Percentiles rank a stretch among this genome's conserved stretches.
Conservation (phyloP, 23 tunicate species). For the Clavelina lepadiformis region DNA sequence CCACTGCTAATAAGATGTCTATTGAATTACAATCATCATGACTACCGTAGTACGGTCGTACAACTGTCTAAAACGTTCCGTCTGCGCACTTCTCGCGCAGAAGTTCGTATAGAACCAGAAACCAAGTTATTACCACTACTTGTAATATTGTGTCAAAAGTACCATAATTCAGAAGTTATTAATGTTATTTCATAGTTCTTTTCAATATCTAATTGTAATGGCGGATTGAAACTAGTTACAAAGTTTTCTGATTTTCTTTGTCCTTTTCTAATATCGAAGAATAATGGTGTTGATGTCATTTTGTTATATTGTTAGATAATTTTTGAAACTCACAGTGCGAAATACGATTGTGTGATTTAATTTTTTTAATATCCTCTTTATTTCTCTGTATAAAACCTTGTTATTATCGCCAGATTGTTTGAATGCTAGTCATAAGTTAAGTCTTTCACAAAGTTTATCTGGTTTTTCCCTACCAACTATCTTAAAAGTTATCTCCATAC, state of each 20-base stretch:
- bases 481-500: background rate
- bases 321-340: background rate
- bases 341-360: background rate
- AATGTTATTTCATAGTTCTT: background rate
- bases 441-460: constrained; percentile 1
- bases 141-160: constrained; percentile 5
- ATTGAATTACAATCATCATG: too few relatives aligned
- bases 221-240: constrained; percentile 4
- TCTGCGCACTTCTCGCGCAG: too few relatives aligned
- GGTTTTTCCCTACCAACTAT: background rate
- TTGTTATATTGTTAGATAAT: background rate
- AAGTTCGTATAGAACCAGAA: background rate
- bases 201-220: background rate
- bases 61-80: too few relatives aligned
- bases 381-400: background rate
- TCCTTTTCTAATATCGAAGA: constrained; percentile 1
- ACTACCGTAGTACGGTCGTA: too few relatives aligned
- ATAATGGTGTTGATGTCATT: background rate
- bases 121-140: background rate
- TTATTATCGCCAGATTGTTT: constrained; percentile 3
- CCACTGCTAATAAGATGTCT: too few relatives aligned
- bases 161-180: constrained; percentile 1
- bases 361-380: background rate
- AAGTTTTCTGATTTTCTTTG: background rate
- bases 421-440: background rate